These are phyloP conservation scores for Apodemia mormo DNA, from an alignment of 2,888 invertebrate genomes.

Conservation along the genomic window DNA sequence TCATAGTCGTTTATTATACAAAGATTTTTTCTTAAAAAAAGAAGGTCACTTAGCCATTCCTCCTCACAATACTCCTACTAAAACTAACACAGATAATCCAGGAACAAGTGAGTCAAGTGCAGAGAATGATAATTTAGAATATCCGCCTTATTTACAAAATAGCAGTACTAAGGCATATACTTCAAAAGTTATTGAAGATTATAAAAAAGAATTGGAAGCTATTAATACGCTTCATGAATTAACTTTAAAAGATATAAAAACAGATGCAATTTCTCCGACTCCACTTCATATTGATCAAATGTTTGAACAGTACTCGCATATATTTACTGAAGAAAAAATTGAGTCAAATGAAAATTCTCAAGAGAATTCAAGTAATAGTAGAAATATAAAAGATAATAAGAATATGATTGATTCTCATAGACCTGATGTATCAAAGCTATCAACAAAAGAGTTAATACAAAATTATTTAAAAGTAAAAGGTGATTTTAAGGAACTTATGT, in stretches of 20 bases:
- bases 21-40: slow-evolving; percentile 72
- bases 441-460: slow-evolving; percentile 71
- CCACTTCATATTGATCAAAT: slow-evolving; percentile 70
- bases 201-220: slow-evolving; percentile 74
- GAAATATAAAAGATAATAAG: slow-evolving; percentile 41
- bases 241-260: slow-evolving; percentile 74
- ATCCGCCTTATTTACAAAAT: slow-evolving; percentile 70
- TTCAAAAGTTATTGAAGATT: slow-evolving; percentile 78
- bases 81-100: slow-evolving; percentile 43
- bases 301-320: slow-evolving; percentile 60
- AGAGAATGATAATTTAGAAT: slow-evolving; percentile 53
- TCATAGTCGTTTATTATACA: slow-evolving; percentile 71
- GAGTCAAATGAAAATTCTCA: slow-evolving; percentile 45
- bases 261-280: slow-evolving; percentile 68
- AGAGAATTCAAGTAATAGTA: slow-evolving; percentile 40
- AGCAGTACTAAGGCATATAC: slow-evolving; percentile 75
- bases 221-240: slow-evolving; percentile 74
- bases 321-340: slow-evolving; percentile 46
- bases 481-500: slow-evolving; percentile 49
- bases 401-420: slow-evolving; percentile 51
- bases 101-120: slow-evolving; percentile 44
- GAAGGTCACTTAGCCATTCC: slow-evolving; percentile 64
- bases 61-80: slow-evolving; percentile 66
- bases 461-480: slow-evolving; percentile 74
- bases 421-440: slow-evolving; percentile 64